Evolutionary conservation across 2,888 invertebrate species (phyloP), one percentile per base, ranked within the genome.

Genomic region (Scaptomyza parva): DNA sequence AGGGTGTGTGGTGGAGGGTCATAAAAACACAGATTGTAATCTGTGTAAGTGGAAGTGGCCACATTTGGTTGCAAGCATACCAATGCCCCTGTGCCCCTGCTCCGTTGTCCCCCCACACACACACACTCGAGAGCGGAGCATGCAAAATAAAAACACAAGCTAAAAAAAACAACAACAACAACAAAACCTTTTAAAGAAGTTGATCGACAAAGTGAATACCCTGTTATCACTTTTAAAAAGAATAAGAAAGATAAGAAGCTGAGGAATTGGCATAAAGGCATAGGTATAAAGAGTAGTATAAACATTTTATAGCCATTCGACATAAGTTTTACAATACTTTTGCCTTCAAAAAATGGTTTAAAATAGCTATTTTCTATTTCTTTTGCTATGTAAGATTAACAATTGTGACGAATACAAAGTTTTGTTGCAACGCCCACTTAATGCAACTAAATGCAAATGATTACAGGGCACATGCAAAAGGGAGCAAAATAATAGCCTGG

Each of bases 1-100:
- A 9, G 9, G 0, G 28, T n/a, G 9, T 28, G 28, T 28, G 28
- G 28, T 28, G 28, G 8, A 6, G 28, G 9, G 41, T 73, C 67
- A 80, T 86, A 86, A 79, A 79, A 83, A 77, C 75, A 70, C 75
- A 70, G 86, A 81, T 86, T 75, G 81, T 84, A 86, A 86, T 81
- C 86, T 86, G 78, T 71, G 81, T 83, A 86, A 86, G 81, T 81
- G 81, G 81, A 71, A 80, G 84, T 77, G 81, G 77, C 77, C 77
- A 83, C 83, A 86, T 83, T 84, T 73, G 78, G 70, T 61, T 53
- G 71, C 79, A 71, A 48, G 59, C 33, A 41, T 57, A 58, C 60
- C 81, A 67, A 55, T 70, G 55, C 57, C 70, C 35, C 35, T 35
- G 41, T 47, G 47, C 28, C 44, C 11, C 41, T 51, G 65, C 35